Evolutionary conservation across 2,797 vertebrate genomes (phyloP).

Genomic region (Pelobates cultripes): DNA sequence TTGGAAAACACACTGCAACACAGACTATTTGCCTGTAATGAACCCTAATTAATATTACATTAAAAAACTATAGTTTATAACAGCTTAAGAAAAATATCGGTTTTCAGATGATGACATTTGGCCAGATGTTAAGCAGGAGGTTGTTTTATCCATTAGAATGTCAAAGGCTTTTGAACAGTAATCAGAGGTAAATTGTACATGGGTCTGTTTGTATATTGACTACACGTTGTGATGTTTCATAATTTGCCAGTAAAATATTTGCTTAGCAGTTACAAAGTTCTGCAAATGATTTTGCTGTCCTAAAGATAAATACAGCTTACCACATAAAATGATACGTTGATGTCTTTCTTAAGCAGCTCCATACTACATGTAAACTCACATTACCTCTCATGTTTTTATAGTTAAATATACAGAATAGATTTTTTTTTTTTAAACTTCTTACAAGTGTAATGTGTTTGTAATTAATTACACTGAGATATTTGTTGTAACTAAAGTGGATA

Average conservation of each 20-base stretch:
- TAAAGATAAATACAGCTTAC: conserved; percentile 71
- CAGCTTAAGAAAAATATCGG: conserved; percentile 60
- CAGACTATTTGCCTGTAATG: conserved; percentile 44
- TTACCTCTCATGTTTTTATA: conserved; percentile 39
- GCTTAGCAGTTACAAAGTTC: conserved; percentile 72
- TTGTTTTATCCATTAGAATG: conserved; percentile 56
- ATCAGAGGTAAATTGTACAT: conserved; percentile 66
- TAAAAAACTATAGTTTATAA: conserved; percentile 65
- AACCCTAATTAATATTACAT: conserved; percentile 61
- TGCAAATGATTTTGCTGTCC: conserved; percentile 76
- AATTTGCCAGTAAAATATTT: conserved; percentile 76
- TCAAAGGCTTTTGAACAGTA: conserved; percentile 54
- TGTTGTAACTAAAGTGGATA: background rate
- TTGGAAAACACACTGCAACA: conserved; percentile 38
- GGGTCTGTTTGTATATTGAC: conserved; percentile 74
- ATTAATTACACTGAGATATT: background rate
- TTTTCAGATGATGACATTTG: conserved; percentile 60
- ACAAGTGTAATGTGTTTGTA: conserved; percentile 2
- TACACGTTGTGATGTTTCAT: conserved; percentile 71
- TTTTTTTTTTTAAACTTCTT: background rate
- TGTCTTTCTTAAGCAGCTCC: conserved; percentile 64
- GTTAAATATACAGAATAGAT: background rate
- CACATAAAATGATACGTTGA: conserved; percentile 66
- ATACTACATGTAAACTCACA: conserved; percentile 65
- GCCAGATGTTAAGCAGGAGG: conserved; percentile 68